phyloP scores from a whole-genome alignment of 2,888 invertebrate species.

The Agrochola lota region DNA sequence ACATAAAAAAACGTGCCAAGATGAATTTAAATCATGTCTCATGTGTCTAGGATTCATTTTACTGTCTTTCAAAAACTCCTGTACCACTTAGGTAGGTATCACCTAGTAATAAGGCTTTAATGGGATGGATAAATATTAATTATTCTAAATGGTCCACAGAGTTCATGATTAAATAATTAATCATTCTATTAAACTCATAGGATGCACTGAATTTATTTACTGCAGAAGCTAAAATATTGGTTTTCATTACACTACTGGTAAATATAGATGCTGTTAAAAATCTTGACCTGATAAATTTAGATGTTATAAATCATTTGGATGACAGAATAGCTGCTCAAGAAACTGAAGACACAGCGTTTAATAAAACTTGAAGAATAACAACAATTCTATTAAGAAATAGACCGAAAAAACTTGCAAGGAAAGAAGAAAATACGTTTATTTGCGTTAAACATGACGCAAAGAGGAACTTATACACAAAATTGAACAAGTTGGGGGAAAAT shows the following conservation, averaged over 20 bases:
- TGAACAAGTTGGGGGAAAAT: no score
- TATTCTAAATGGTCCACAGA: conserved; percentile 7
- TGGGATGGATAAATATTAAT: conserved; percentile 20
- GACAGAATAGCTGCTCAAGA: not conserved
- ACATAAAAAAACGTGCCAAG: not conserved
- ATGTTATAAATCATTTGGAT: not conserved
- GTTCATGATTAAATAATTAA: conserved; percentile 2
- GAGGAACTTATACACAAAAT: no score
- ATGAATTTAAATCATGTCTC: not conserved
- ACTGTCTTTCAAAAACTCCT: not conserved
- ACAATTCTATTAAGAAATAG: no score
- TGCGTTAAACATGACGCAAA: no score
- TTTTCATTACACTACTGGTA: not conserved
- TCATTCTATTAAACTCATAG: not conserved
- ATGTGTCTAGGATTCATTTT: not conserved
- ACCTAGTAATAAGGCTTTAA: conserved; percentile 29
- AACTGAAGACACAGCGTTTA: not conserved
- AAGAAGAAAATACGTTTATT: no score
- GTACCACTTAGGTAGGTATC: not conserved
- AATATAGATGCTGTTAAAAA: conserved; percentile 1
- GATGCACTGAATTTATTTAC: not conserved
- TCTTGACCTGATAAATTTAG: not conserved
- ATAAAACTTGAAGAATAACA: not conserved
- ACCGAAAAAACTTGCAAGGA: not conserved
- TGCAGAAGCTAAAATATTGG: conserved; percentile 5